A percentile compares a stretch with the other conserved stretches of the same genome.
These are phyloP conservation scores for Cygnus atratus DNA, from an alignment of 2,113 vertebrate species.

Conservation along the genomic window DNA sequence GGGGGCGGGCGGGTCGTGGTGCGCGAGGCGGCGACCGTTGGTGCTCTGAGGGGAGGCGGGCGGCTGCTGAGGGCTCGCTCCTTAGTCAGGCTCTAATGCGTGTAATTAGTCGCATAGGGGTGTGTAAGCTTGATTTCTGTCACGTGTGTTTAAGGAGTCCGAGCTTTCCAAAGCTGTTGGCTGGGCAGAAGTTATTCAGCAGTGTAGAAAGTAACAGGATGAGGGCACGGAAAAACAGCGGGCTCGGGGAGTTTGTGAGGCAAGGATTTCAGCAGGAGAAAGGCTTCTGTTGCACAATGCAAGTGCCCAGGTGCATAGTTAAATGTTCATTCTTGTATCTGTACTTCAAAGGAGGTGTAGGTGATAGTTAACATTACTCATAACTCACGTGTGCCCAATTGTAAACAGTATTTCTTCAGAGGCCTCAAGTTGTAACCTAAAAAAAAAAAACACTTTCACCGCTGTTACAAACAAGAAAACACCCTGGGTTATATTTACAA, in stretches of 20 bases:
- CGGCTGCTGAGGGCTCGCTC: accelerated
- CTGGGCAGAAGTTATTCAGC: background rate
- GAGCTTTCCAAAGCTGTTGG: background rate
- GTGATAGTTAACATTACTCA: background rate
- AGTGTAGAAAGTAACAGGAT: background rate
- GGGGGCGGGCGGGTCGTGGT: background rate
- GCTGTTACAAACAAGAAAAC: background rate
- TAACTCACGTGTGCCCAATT: accelerated
- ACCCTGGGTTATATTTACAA: background rate
- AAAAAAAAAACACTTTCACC: background rate
- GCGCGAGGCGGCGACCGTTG: background rate
- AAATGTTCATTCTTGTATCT: background rate
- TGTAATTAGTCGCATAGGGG: accelerated
- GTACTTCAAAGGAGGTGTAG: background rate
- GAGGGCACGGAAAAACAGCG: accelerated
- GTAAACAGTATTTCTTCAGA: background rate
- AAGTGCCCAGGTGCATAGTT: accelerated
- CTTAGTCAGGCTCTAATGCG: accelerated
- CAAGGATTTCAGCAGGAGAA: background rate
- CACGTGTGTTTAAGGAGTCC: background rate
- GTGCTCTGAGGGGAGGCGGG: accelerated
- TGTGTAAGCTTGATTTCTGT: background rate
- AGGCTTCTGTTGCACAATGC: background rate
- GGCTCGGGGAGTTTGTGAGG: background rate
- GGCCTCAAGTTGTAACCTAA: background rate